Evolutionary conservation across 2,797 vertebrate genomes (phyloP), one percentile per base, ranked within the genome.

Genomic region (Tapera naevia): DNA sequence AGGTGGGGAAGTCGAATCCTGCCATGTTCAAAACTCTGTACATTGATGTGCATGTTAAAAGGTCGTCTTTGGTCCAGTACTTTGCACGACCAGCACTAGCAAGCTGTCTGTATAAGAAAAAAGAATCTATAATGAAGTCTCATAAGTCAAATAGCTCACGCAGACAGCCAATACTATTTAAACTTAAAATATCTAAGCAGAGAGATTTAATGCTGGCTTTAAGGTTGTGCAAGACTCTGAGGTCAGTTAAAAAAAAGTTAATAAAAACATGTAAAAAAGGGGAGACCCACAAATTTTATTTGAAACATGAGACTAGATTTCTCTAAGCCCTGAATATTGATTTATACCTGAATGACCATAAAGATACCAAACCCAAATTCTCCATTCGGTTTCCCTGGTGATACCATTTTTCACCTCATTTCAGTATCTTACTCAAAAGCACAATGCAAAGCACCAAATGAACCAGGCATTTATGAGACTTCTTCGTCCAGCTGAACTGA

Each of bases 111-210:
- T 30, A 83, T 16, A 39, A 67, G 48, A 48, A 85, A 70, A 82
- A 82, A 57, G 10, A 65, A 46, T 22, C 43, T 65, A 17, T 56
- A 89, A 73, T n/a, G 7, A 84, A 84, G 70, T 75, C 15, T 61
- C 5, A 0, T 35, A 92, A 88, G 85, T 73, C 46, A 66, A 92
- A 85, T 2, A 89, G 41, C 39, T 96, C 56, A 39, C 33, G 39
- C 27, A 86, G 66, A 37, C 46, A 92, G 30, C 5, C 25, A 89
- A 7, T 70, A 64, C 53, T 76, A 75, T 67, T 94, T 70, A 80
- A 86, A 92, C 91, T 70, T 66, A 91, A 91, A 90, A 33, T 92
- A 92, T 56, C 50, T 80, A 74, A 83, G 75, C 71, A 79, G 39
- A 85, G n/a, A 25, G 2, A 57, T 81, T 70, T 79, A 86, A 75